Conservation (phyloP, 2,797 vertebrate species). For the Manis crassicaudata region DNA sequence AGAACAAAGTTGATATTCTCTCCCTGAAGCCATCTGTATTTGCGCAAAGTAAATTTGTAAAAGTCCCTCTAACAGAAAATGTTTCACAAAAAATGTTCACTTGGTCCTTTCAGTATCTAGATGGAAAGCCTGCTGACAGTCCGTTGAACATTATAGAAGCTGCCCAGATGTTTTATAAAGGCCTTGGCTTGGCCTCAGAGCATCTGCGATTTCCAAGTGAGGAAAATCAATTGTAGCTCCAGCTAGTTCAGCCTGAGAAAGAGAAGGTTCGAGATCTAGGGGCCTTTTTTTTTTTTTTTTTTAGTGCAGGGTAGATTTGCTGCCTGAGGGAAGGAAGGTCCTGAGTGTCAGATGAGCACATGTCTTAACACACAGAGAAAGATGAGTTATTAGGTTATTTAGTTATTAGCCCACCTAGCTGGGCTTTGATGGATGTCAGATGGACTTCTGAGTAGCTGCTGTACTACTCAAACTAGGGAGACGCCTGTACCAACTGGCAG, state of each 20-base stretch:
- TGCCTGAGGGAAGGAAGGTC: constrained; percentile 46
- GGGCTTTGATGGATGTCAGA: constrained; percentile 43
- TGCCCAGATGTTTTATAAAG: constrained; percentile 31
- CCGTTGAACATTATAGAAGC: neutral
- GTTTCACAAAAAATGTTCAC: constrained; percentile 45
- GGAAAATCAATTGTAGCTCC: constrained; percentile 28
- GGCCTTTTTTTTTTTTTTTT: neutral
- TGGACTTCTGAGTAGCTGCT: neutral
- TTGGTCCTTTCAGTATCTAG: neutral
- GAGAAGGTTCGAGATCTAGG: neutral
- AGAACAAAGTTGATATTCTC: constrained; percentile 52
- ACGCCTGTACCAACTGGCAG: neutral
- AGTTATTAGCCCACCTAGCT: neutral
- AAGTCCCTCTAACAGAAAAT: constrained; percentile 5
- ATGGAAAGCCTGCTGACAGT: neutral
- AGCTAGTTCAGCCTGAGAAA: constrained; percentile 34
- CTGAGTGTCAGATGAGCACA: constrained; percentile 21
- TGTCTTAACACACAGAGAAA: constrained; percentile 41
- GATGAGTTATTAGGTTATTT: neutral
- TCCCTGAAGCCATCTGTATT: constrained; percentile 62
- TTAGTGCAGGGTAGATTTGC: neutral
- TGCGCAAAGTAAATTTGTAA: constrained; percentile 20
- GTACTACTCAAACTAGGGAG: neutral
- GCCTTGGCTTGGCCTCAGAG: neutral
- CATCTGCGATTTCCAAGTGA: constrained; percentile 43